A percentile compares a stretch with the other conserved stretches of the same genome.
Conservation (phyloP, 2,888 invertebrate genomes). For the Syrista parreyssii region DNA sequence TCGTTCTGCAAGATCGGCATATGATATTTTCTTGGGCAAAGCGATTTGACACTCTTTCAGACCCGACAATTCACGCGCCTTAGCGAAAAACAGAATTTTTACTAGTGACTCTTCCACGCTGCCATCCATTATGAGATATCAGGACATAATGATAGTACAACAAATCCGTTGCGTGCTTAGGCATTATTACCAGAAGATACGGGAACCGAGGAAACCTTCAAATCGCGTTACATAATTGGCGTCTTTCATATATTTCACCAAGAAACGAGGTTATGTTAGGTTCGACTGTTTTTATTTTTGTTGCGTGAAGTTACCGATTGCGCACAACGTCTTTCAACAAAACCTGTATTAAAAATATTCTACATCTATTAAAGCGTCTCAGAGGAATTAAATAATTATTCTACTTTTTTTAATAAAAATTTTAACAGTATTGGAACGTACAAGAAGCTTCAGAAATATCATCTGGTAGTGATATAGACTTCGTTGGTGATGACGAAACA, state of each 20-base stretch:
- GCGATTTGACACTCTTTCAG: constrained; percentile 69
- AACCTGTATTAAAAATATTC: not conserved
- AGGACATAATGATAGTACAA: constrained; percentile 6
- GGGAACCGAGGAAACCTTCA: not conserved
- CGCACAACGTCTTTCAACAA: not conserved
- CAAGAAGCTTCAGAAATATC: not conserved
- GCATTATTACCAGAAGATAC: constrained; percentile 10
- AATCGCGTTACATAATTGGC: not conserved
- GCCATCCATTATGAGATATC: constrained; percentile 29
- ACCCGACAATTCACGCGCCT: constrained; percentile 86
- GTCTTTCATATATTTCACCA: not conserved
- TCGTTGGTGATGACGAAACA: constrained; percentile 20
- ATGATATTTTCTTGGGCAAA: constrained; percentile 69
- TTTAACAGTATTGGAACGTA: not conserved
- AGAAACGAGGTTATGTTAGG: not conserved
- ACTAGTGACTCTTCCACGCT: constrained; percentile 61
- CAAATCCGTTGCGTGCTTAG: not conserved
- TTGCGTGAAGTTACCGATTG: not conserved
- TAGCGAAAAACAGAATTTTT: constrained; percentile 88
- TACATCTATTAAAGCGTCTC: not conserved
- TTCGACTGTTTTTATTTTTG: not conserved
- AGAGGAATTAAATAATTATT: not conserved
- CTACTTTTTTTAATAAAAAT: not conserved
- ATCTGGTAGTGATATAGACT: constrained; percentile 2
- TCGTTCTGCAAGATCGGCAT: constrained; percentile 71